Evolutionary conservation across 2,113 vertebrate genomes (phyloP).

Genomic region (Brachypodius melanocephalos): DNA sequence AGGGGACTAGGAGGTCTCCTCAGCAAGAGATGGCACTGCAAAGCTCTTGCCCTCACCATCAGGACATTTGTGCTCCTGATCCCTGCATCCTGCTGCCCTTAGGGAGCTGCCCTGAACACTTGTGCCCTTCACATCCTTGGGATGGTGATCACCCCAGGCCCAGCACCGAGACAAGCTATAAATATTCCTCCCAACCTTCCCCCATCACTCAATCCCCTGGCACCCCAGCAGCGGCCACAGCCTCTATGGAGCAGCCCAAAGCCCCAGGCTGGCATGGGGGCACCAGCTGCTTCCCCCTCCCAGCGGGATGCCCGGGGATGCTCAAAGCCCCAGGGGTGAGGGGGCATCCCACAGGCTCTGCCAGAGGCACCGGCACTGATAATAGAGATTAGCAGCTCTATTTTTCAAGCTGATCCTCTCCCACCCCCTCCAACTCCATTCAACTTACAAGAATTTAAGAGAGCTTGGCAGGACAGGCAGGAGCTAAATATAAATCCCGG

Average conservation of each 20-base stretch:
- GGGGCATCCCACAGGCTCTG: constrained; percentile 12
- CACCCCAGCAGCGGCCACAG: background rate
- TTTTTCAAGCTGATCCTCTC: constrained; percentile 1
- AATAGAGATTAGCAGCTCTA: constrained; percentile 15
- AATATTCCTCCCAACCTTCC: constrained; percentile 1
- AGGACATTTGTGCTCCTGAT: background rate
- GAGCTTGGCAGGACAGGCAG: constrained; percentile 47
- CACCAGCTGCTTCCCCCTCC: constrained; percentile 41
- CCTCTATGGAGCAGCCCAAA: background rate
- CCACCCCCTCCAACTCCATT: constrained; percentile 21
- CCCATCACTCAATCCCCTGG: background rate
- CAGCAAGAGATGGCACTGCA: accelerated
- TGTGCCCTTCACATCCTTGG: background rate
- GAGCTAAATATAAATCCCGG: constrained; percentile 46
- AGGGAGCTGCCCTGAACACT: background rate
- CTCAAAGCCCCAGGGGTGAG: background rate
- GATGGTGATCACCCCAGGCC: background rate
- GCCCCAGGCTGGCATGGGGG: background rate
- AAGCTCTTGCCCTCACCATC: accelerated
- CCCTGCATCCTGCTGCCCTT: background rate
- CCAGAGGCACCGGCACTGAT: background rate
- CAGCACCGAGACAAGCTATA: background rate
- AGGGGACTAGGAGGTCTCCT: background rate
- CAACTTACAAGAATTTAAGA: constrained; percentile 27
- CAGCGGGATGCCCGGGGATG: background rate